Evolutionary conservation across 2,888 invertebrate species (phyloP), one percentile per base, ranked within the genome.

Genomic region (Drosophila mayaguana): DNA sequence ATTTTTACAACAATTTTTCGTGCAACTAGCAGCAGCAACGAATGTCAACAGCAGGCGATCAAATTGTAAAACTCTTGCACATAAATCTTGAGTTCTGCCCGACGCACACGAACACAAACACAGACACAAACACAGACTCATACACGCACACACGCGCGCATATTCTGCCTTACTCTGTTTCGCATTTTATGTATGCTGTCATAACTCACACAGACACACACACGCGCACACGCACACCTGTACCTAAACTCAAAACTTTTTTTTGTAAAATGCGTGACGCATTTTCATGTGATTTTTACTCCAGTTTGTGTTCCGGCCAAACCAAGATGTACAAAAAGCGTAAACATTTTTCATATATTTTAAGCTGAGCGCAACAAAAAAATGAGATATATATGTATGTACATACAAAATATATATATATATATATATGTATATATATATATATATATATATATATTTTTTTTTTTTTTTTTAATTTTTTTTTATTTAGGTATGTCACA

Each of bases 41-140:
- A 85, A 75, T 90, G 90, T 88, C 86, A 82, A 74, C 90, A 73
- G 66, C 83, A 84, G 88, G 80, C 86, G 86, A 88, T 84, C 83
- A 85, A 88, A 84, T 84, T 88, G 88, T 84, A 83, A 88, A 89
- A 88, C 87, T 77, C 83, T 69, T 69, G 86, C 86, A 83, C 88
- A 86, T 86, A 86, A 86, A 86, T 86, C 90, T 90, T 67, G 56
- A 70, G 72, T 75, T 68, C 70, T 80, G 66, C 34, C 32, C 28
- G 38, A 25, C 53, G n/a, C 55, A 40, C 28, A 8, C 55, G 14
- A 16, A 14, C 42, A 36, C n/a, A 18, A 1, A 25, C n/a, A 25
- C 40, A 34, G 34, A 22, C 22, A 11, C 38, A 18, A 1, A 25
- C n/a, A 25, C 40, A 34, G 34, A 22, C 22, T n/a, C n/a, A 11